Conservation (phyloP, 2,113 vertebrate species). For the Arenaria interpres region DNA sequence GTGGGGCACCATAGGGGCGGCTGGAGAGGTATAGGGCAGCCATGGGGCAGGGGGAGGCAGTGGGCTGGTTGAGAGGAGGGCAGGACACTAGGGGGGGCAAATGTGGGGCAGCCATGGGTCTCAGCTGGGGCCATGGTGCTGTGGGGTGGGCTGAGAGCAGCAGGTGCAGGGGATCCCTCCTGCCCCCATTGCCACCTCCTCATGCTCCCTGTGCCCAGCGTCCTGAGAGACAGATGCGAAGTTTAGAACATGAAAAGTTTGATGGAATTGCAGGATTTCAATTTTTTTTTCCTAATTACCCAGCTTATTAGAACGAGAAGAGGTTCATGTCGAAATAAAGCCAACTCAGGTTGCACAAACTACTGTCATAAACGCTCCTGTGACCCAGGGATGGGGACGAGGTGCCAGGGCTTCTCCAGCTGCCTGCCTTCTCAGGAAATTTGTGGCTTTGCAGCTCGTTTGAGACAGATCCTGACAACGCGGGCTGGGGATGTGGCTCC, state of each 20-base stretch:
- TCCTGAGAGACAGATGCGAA: accelerated
- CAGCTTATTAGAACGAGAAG: not conserved
- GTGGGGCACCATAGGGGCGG: not conserved
- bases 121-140: not conserved
- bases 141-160: not conserved
- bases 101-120: not conserved
- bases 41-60: not conserved
- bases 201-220: accelerated
- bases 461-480: not conserved
- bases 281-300: no score
- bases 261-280: no score
- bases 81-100: not conserved
- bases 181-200: accelerated
- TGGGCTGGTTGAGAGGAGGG: not conserved
- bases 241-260: not conserved
- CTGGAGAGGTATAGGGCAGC: not conserved
- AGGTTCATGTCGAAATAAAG: not conserved
- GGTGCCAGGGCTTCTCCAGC: not conserved
- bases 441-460: not conserved
- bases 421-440: accelerated
- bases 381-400: accelerated
- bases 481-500: not conserved
- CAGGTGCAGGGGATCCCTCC: accelerated
- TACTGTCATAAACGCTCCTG: not conserved
- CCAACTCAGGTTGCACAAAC: not conserved